A percentile compares a stretch with the other conserved stretches of the same genome.
phyloP scores from a whole-genome alignment of 2,888 invertebrate genomes.

The Parapristionchus giblindavisi region DNA sequence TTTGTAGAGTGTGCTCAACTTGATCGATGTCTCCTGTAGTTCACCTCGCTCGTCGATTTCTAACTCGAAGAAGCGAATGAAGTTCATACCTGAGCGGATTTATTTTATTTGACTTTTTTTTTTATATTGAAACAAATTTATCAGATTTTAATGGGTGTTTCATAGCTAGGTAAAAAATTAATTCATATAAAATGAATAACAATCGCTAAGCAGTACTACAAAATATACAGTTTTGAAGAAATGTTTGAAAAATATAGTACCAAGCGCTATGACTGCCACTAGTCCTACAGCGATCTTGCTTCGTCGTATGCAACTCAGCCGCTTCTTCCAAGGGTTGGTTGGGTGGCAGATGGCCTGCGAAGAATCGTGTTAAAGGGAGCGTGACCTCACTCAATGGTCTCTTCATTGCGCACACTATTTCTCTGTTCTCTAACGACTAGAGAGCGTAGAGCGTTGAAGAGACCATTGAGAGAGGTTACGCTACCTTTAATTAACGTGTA shows the following conservation, averaged over 20 bases:
- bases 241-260: constrained; percentile 30
- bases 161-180: no score
- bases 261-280: constrained; percentile 40
- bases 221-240: no score
- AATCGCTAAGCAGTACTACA: no score
- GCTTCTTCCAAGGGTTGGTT: constrained; percentile 53
- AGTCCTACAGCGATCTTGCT: constrained; percentile 39
- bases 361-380: no score
- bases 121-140: neutral
- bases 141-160: neutral
- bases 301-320: constrained; percentile 47
- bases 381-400: no score
- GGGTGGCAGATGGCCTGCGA: constrained; percentile 56
- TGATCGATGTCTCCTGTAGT: constrained; percentile 11
- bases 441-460: no score
- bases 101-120: no score
- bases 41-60: constrained; percentile 38
- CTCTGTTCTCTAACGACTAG: no score
- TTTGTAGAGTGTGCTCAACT: constrained; percentile 42
- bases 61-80: constrained; percentile 46
- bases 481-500: no score
- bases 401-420: no score
- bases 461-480: no score
- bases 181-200: neutral
- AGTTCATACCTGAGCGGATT: constrained; percentile 42